A percentile compares a stretch with the other conserved stretches of the same genome.
These are phyloP conservation scores for Fulica atra DNA, from an alignment of 2,113 vertebrate genomes.

Conservation along the genomic window DNA sequence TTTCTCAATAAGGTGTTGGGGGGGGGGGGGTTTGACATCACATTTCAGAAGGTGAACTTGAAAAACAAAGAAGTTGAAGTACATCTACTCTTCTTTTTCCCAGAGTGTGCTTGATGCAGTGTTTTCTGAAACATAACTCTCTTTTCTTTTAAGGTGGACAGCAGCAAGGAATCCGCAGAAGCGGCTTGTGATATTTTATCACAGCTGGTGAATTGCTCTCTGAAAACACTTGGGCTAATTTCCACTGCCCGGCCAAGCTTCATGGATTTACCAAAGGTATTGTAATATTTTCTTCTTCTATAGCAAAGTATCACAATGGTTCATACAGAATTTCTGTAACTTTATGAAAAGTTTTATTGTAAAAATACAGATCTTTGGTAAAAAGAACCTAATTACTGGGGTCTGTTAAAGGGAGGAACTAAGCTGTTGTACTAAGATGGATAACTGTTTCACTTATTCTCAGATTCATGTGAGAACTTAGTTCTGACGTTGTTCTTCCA, in stretches of 20 bases:
- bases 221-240: conserved; percentile 95
- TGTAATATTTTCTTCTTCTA: background rate
- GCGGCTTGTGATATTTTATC: conserved; percentile 95
- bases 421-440: background rate
- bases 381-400: background rate
- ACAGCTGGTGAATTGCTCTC: conserved; percentile 93
- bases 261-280: conserved; percentile 98
- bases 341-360: background rate
- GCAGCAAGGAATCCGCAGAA: conserved; percentile 95
- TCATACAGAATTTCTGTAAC: background rate
- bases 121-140: background rate
- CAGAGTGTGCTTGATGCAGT: background rate
- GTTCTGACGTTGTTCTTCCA: background rate
- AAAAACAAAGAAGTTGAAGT: background rate
- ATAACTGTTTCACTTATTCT: background rate
- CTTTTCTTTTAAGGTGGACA: conserved; percentile 87
- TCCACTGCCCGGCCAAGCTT: conserved; percentile 97
- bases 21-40: rapidly evolving
- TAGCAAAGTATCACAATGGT: background rate
- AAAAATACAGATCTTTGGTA: background rate
- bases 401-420: background rate
- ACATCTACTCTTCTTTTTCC: background rate
- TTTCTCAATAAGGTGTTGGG: background rate
- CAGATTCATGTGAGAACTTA: background rate
- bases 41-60: background rate